phyloP scores from a whole-genome alignment of 2,113 vertebrate genomes.

The Tretioscincus oriximinensis region DNA sequence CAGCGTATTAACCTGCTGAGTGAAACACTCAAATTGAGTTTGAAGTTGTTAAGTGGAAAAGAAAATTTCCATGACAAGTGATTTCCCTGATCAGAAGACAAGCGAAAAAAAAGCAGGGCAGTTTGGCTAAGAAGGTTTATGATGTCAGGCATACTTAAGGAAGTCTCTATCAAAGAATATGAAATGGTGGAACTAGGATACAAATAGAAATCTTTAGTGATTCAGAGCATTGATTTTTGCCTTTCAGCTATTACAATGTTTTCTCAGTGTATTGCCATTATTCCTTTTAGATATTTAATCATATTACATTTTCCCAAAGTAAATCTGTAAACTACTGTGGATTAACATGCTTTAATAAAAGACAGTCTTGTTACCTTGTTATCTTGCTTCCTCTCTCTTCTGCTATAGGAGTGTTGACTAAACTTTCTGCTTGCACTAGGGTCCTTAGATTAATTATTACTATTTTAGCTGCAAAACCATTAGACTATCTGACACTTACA shows the following conservation, averaged over 20 bases:
- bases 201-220: not conserved
- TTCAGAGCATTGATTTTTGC: not conserved
- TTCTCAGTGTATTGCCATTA: conserved; percentile 4
- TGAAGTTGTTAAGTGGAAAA: conserved; percentile 67
- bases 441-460: not conserved
- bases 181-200: not conserved
- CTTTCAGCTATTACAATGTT: conserved; percentile 16
- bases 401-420: not conserved
- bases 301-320: not conserved
- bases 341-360: not conserved
- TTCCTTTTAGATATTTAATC: conserved; percentile 17
- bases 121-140: conserved; percentile 59
- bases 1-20: conserved; percentile 42
- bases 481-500: not conserved
- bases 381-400: not conserved
- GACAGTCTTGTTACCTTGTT: not conserved
- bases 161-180: conserved; percentile 24
- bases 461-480: not conserved
- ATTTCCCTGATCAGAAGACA: conserved; percentile 69
- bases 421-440: not conserved
- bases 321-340: not conserved
- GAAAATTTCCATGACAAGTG: conserved; percentile 68
- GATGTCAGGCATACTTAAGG: conserved; percentile 48
- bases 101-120: conserved; percentile 45
- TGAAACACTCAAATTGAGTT: conserved; percentile 58